A percentile compares a stretch with the other conserved stretches of the same genome.
Conservation (phyloP, 1,140 invertebrate species). For the Stenopsyche tienmushanensis region DNA sequence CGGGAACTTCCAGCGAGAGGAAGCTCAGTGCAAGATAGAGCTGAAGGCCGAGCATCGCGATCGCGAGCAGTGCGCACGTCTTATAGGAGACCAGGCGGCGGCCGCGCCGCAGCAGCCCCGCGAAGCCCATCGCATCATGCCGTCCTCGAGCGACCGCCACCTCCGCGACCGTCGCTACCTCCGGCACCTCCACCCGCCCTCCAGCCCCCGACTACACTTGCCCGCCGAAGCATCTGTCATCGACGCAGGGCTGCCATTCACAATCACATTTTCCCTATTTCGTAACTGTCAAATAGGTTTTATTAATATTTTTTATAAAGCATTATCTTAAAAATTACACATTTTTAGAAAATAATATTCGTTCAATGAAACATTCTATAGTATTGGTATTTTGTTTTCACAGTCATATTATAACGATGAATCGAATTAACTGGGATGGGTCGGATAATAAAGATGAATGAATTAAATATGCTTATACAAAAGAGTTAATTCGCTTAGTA, state of each 20-base stretch:
- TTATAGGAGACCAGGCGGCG: background rate
- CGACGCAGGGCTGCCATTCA: background rate
- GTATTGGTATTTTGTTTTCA: no score
- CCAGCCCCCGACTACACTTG: background rate
- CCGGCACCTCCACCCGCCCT: background rate
- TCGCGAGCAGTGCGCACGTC: constrained; percentile 5
- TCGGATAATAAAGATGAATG: no score
- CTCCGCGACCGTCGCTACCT: background rate
- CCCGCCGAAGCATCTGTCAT: background rate
- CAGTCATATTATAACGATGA: no score
- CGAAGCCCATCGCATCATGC: background rate
- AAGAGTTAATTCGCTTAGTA: no score
- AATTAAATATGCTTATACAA: no score
- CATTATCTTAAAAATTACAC: no score
- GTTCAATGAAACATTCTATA: no score
- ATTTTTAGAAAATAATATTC: no score
- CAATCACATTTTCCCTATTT: no score
- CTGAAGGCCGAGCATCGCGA: background rate
- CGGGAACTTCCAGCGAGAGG: background rate
- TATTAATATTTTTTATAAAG: no score
- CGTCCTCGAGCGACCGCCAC: background rate
- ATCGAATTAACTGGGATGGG: no score
- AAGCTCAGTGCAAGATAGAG: constrained; percentile 5
- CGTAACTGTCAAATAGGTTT: no score
- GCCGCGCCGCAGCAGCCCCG: background rate